These are phyloP conservation scores for Drosophila fuyamai DNA, from an alignment of 1,140 invertebrate genomes.

Conservation along the genomic window DNA sequence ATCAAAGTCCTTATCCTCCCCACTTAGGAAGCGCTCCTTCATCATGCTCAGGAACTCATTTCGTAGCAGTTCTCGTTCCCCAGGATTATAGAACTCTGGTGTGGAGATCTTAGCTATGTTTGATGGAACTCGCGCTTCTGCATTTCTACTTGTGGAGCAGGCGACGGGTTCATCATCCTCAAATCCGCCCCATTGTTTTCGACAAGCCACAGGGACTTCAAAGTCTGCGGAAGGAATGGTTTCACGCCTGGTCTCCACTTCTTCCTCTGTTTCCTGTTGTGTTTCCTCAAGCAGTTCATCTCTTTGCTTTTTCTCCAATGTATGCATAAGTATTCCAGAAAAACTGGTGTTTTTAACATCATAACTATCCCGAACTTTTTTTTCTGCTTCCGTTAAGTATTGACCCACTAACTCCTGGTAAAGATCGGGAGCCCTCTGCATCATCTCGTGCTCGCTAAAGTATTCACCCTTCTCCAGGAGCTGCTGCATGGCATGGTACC, in stretches of 20 bases:
- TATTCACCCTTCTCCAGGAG: slow-evolving; percentile 91
- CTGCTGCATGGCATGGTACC: slow-evolving; percentile 92
- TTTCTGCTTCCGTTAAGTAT: slow-evolving; percentile 92
- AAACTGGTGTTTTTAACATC: slow-evolving; percentile 88
- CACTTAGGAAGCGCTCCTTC: slow-evolving; percentile 94
- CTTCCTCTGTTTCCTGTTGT: slow-evolving; percentile 22
- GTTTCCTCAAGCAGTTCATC: slow-evolving; percentile 86
- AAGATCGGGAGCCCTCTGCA: slow-evolving; percentile 93
- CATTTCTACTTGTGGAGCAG: slow-evolving; percentile 62
- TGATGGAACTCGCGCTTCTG: slow-evolving; percentile 59
- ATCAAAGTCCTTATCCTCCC: slow-evolving; percentile 91
- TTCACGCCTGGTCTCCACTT: neutral
- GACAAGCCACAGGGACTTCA: slow-evolving; percentile 65
- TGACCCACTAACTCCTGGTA: slow-evolving; percentile 95
- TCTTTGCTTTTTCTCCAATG: slow-evolving; percentile 88
- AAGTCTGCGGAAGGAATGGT: slow-evolving; percentile 16
- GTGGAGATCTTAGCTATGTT: slow-evolving; percentile 67
- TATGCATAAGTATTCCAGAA: slow-evolving; percentile 89
- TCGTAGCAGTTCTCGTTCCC: slow-evolving; percentile 88
- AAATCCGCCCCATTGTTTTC: slow-evolving; percentile 70
- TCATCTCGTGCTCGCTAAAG: slow-evolving; percentile 97
- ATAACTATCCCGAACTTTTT: slow-evolving; percentile 87
- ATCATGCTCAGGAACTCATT: slow-evolving; percentile 95
- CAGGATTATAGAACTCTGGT: slow-evolving; percentile 79
- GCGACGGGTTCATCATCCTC: slow-evolving; percentile 67